phyloP scores from a whole-genome alignment of 2,888 invertebrate genomes.

The Caenorhabditis imperialis region DNA sequence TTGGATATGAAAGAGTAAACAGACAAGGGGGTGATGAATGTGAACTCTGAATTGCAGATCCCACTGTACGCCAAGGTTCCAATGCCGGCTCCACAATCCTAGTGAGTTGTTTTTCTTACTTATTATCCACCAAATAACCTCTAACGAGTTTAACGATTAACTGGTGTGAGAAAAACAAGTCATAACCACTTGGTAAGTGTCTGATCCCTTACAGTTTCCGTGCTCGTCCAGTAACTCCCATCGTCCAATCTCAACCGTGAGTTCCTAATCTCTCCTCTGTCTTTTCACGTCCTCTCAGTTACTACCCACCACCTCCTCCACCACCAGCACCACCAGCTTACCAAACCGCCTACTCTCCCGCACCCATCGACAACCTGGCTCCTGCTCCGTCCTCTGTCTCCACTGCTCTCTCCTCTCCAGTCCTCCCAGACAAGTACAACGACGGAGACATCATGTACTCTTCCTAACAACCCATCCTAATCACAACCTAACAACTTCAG shows the following conservation, averaged over 20 bases:
- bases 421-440: slow-evolving; percentile 24
- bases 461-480: background rate
- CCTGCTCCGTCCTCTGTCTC: slow-evolving; percentile 14
- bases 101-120: slow-evolving; percentile 16
- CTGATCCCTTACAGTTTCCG: slow-evolving; percentile 17
- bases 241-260: slow-evolving; percentile 23
- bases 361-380: slow-evolving; percentile 21
- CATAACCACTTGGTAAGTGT: too few species aligned
- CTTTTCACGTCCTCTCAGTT: slow-evolving; percentile 15
- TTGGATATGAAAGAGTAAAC: slow-evolving; percentile 44
- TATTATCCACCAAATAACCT: background rate
- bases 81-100: slow-evolving; percentile 33
- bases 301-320: slow-evolving; percentile 23
- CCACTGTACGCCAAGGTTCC: slow-evolving; percentile 49
- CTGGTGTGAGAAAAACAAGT: too few species aligned
- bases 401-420: slow-evolving; percentile 1
- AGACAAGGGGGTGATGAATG: background rate
- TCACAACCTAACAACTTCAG: slow-evolving; percentile 21
- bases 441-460: slow-evolving; percentile 43
- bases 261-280: background rate
- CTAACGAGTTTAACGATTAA: background rate
- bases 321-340: slow-evolving; percentile 8
- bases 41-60: slow-evolving; percentile 19
- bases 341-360: slow-evolving; percentile 8
- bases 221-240: slow-evolving; percentile 1